These are phyloP conservation scores for Folsomia manolachei DNA, from an alignment of 2,888 invertebrate species.

Conservation along the genomic window DNA sequence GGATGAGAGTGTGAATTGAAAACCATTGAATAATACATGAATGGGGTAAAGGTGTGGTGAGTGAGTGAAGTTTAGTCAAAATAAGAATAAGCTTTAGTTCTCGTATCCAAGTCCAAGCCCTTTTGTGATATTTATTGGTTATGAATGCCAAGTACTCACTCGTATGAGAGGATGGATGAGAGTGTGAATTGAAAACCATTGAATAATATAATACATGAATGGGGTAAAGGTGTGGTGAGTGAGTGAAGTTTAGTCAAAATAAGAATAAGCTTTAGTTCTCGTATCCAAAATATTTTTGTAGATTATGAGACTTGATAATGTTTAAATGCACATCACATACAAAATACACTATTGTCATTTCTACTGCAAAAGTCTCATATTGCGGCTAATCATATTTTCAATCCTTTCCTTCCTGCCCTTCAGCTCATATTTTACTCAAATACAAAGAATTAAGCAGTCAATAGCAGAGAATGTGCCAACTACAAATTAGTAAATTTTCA, in stretches of 20 bases:
- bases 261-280: conserved; percentile 8
- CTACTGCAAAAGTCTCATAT: conserved; percentile 22
- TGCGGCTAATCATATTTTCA: conserved; percentile 12
- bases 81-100: conserved; percentile 8
- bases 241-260: conserved; percentile 3
- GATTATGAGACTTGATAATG: neutral
- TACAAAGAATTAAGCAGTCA: too few relatives aligned
- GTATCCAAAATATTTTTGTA: conserved; percentile 3
- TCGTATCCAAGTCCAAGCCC: neutral
- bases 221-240: conserved; percentile 3
- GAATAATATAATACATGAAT: conserved; percentile 2
- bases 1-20: neutral
- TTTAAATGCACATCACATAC: neutral
- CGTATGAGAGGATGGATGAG: neutral
- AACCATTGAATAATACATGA: neutral
- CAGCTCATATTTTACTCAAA: too few relatives aligned
- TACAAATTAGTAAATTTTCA: too few relatives aligned
- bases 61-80: conserved; percentile 1
- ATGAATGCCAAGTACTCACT: neutral
- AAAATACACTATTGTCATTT: neutral
- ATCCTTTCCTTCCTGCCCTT: neutral
- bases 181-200: neutral
- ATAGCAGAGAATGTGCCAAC: too few relatives aligned
- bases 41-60: conserved; percentile 5
- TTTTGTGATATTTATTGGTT: neutral